Conservation (phyloP, 2,113 vertebrate genomes). For the Gnathonemus echidnorhynchus region DNA sequence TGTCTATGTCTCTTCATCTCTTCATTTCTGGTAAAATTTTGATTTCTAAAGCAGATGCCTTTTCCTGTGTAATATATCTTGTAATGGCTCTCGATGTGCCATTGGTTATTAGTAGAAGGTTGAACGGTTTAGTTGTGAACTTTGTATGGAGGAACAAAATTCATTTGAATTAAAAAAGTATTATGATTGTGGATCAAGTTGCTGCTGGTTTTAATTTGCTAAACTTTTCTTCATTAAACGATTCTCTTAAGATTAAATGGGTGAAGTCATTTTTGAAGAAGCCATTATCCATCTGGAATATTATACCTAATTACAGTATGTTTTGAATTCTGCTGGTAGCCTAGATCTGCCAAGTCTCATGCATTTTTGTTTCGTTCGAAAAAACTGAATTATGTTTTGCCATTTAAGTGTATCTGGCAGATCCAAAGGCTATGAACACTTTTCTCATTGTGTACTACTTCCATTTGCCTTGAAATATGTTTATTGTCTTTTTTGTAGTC, state of each 20-base stretch:
- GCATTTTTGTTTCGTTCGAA: neutral
- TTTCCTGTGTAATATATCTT: neutral
- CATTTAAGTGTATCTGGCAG: neutral
- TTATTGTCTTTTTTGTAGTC: neutral
- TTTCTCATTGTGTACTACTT: neutral
- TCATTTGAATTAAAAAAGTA: neutral
- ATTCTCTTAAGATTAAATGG: neutral
- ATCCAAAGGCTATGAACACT: neutral
- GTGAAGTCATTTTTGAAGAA: neutral
- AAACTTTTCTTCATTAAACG: neutral
- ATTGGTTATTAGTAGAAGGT: neutral
- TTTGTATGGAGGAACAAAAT: neutral
- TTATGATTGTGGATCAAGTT: neutral
- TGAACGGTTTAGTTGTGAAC: neutral
- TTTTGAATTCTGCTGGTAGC: neutral
- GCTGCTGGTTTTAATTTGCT: neutral
- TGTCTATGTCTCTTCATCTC: neutral
- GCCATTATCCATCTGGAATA: neutral
- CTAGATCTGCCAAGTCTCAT: neutral
- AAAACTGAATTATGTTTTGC: neutral
- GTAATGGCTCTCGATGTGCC: neutral
- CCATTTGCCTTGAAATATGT: neutral
- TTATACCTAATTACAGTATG: neutral
- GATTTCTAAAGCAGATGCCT: neutral
- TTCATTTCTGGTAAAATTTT: neutral